A percentile compares a stretch with the other conserved stretches of the same genome.
Conservation (phyloP, 53 echinoderm and acorn worm genomes). For the Antedon mediterranea region DNA sequence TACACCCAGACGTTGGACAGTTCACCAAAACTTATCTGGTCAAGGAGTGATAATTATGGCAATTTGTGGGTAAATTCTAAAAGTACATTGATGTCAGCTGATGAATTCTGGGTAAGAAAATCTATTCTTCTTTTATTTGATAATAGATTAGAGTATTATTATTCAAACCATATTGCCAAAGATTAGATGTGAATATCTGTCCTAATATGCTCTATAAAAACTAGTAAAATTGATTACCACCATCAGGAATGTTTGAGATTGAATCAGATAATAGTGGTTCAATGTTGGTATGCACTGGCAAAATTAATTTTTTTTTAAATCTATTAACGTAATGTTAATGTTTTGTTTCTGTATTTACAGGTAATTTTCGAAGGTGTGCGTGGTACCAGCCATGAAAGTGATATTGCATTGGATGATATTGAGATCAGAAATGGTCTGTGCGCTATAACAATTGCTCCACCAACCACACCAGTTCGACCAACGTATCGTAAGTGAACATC, state of each 20-base stretch:
- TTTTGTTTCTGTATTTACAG: slow-evolving; percentile 13
- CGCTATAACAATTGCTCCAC: slow-evolving; percentile 46
- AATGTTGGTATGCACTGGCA: too few species aligned
- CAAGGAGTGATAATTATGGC: slow-evolving; percentile 32
- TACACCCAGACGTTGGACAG: slow-evolving; percentile 9
- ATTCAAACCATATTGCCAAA: too few species aligned
- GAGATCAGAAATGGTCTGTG: slow-evolving; percentile 22
- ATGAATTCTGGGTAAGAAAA: slow-evolving; percentile 65
- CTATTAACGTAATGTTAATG: too few species aligned
- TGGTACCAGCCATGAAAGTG: slow-evolving; percentile 45
- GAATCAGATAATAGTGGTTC: too few species aligned
- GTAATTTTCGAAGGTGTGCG: slow-evolving; percentile 51
- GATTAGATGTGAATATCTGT: too few species aligned
- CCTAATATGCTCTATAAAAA: too few species aligned
- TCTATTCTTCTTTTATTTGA: neutral
- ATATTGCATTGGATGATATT: slow-evolving; percentile 73
- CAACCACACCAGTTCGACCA: slow-evolving; percentile 38
- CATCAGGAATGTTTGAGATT: too few species aligned
- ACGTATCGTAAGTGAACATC: slow-evolving; percentile 50
- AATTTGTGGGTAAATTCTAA: slow-evolving; percentile 35
- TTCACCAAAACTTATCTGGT: slow-evolving; percentile 15
- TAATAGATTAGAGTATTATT: too few species aligned
- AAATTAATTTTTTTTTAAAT: too few species aligned
- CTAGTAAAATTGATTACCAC: too few species aligned
- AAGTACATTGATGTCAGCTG: slow-evolving; percentile 15